Evolutionary conservation across 2,113 vertebrate species (phyloP), one percentile per base, ranked within the genome.

Genomic region (Xenopus tropicalis): DNA sequence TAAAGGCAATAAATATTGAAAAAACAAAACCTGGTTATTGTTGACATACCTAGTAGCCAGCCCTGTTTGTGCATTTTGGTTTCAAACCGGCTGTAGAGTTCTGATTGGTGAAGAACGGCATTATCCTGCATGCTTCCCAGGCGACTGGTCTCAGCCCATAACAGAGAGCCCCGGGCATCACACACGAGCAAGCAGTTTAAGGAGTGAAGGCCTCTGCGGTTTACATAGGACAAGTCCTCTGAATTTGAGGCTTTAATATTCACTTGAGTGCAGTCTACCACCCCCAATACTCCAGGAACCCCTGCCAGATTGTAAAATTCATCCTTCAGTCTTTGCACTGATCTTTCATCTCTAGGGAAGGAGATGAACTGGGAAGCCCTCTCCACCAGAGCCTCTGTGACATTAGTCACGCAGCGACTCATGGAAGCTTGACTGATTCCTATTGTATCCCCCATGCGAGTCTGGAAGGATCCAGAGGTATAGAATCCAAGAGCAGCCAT

Each of bases 401-500:
- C 96, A 1, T 97, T 95, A 69, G 96, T 91, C 77, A 99, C 97
- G 5, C 97, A 99, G 69, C 97, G 93, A 22, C 96, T 98, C 96
- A 98, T 98, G 14, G 97, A 99, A 3, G 97, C 96, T 83, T 99
- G 97, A 72, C 96, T 98, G 80, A 99, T 99, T 57, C 97, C 97
- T 6, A 99, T 97, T 16, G 94, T 93, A 23, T 98, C 95, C 42
- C 95, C 97, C 94, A 99, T 97, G 5, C 93, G 93, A 2, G 96
- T 98, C 89, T 99, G 97, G 81, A 97, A 99, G 1, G 94, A 98
- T 2, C 97, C 97, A 0, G 95, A 96, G 24, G 96, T 96, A 69
- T 98, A 99, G 83, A 99, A 98, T n/a, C 96, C 97, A 77, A 99
- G n/a, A 0, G 97, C 97, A 0, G 97, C 97, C 42, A 99, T 88